Conservation (phyloP, 2,113 vertebrate genomes). For the Oenanthe melanoleuca region DNA sequence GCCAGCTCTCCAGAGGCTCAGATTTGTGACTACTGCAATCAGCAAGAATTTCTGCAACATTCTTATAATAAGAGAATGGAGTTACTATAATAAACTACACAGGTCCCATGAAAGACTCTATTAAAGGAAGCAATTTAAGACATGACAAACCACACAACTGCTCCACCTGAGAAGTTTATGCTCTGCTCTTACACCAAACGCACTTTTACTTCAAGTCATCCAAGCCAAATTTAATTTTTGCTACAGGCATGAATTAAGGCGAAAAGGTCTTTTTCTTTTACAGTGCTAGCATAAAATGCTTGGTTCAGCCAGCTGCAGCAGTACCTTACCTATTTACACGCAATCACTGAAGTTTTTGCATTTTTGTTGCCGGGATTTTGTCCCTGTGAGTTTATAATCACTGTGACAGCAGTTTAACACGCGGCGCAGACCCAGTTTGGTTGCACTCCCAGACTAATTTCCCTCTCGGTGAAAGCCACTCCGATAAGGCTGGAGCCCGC, state of each 20-base stretch:
- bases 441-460: neutral
- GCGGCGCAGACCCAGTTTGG: neutral
- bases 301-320: neutral
- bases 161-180: neutral
- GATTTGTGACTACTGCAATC: neutral
- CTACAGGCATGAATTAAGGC: neutral
- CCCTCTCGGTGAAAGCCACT: neutral
- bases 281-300: neutral
- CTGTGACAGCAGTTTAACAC: neutral
- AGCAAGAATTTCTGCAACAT: neutral
- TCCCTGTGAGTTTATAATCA: neutral
- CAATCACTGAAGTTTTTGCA: neutral
- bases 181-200: neutral
- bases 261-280: neutral
- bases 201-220: neutral
- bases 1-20: neutral
- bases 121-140: conserved; percentile 2
- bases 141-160: neutral
- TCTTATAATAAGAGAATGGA: neutral
- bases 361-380: neutral
- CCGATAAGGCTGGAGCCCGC: neutral
- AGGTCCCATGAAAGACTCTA: neutral
- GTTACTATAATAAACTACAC: neutral
- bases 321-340: neutral
- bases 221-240: neutral